Evolutionary conservation across 2,113 vertebrate species (phyloP).

Genomic region (Hiodon alosoides): DNA sequence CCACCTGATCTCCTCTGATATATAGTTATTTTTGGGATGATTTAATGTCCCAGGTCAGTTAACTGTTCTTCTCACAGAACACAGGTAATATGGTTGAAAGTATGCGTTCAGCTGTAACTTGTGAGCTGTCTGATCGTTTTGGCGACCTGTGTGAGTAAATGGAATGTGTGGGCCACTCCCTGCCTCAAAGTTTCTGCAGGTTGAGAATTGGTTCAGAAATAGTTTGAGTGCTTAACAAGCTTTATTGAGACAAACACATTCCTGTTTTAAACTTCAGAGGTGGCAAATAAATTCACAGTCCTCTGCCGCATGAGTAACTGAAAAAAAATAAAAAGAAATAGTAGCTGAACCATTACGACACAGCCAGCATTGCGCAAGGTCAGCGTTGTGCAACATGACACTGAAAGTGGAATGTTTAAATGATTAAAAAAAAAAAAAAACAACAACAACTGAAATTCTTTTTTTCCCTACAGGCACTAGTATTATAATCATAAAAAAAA

Average conservation of each 20-base stretch:
- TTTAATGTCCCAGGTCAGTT: too few relatives aligned
- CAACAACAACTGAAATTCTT: not conserved
- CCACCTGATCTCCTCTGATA: too few relatives aligned
- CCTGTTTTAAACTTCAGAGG: constrained; percentile 17
- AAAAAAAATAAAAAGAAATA: not conserved
- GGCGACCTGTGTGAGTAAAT: constrained; percentile 20
- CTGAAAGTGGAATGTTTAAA: not conserved
- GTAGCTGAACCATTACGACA: not conserved
- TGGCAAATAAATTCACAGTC: not conserved
- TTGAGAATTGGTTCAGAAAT: constrained; percentile 9
- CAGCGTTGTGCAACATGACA: not conserved
- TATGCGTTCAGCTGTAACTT: not conserved
- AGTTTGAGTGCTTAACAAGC: constrained; percentile 26
- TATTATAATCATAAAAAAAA: too few relatives aligned
- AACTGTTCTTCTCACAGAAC: not conserved
- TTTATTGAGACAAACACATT: constrained; percentile 45
- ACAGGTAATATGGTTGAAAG: not conserved
- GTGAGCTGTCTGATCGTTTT: not conserved
- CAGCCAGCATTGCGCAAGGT: not conserved
- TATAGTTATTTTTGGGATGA: too few relatives aligned
- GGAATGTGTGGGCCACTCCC: constrained; percentile 20
- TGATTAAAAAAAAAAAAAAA: too few relatives aligned
- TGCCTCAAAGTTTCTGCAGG: constrained; percentile 10
- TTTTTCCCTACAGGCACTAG: not conserved
- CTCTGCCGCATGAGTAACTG: not conserved